These are phyloP conservation scores for Neolamprologus hecqui DNA, from an alignment of 2,113 vertebrate species.

Conservation along the genomic window DNA sequence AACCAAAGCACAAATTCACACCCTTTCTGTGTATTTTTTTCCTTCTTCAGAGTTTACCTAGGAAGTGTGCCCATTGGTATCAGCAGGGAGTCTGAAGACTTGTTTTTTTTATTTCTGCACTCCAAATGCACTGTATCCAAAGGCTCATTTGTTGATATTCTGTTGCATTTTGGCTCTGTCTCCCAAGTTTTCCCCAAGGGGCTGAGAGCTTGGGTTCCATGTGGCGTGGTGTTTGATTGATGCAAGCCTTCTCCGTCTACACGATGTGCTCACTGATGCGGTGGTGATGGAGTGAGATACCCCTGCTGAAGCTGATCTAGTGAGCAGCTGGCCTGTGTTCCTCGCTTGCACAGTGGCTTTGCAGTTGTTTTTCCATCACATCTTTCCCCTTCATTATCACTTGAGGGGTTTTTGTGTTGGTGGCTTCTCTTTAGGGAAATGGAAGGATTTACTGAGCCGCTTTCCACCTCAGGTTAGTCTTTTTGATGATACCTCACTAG, in stretches of 20 bases:
- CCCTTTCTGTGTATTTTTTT: not conserved
- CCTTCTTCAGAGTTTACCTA: not conserved
- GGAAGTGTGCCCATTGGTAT: not conserved
- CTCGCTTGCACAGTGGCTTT: not conserved
- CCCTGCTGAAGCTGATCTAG: slow-evolving; percentile 42
- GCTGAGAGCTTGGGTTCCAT: slow-evolving; percentile 5
- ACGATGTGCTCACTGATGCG: slow-evolving; percentile 47
- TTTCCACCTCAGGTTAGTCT: not conserved
- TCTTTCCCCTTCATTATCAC: slow-evolving; percentile 28
- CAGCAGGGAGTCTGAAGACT: not conserved
- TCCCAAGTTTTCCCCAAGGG: slow-evolving; percentile 39
- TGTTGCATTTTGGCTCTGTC: slow-evolving; percentile 19
- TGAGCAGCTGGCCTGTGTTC: slow-evolving; percentile 43
- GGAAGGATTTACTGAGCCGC: not conserved
- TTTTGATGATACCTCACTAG: not conserved
- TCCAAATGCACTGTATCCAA: slow-evolving; percentile 5
- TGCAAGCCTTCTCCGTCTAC: slow-evolving; percentile 24
- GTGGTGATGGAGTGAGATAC: slow-evolving; percentile 48
- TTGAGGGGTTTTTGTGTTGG: slow-evolving; percentile 16
- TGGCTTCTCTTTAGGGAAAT: slow-evolving; percentile 10
- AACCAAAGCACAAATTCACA: not conserved
- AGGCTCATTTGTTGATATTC: slow-evolving; percentile 49
- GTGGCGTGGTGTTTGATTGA: slow-evolving; percentile 46
- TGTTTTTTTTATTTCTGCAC: not conserved
- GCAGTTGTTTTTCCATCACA: slow-evolving; percentile 30